Evolutionary conservation across 92 coral and sea anemone genomes (phyloP), one percentile per base, ranked within the genome.

Genomic region (Isaurus tuberculatus): DNA sequence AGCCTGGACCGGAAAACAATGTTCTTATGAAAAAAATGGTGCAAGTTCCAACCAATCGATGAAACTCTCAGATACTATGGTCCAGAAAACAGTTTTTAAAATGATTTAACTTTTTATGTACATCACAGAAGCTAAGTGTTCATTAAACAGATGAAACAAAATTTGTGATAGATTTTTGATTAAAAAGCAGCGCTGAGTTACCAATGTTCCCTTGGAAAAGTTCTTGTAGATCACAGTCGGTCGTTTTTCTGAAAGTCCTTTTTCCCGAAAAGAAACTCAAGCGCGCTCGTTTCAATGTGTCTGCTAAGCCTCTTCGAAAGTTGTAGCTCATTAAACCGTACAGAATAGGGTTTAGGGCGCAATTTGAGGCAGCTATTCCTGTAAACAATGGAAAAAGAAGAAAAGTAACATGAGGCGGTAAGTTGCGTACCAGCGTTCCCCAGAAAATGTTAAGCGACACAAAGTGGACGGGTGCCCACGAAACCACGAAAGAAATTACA

Each of bases 321-420:
- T 91, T 93, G 16, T 89, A 90, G 51, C 97, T 93, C 97, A 93
- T 91, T 72, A 86, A 93, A 57, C 94, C 89, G 79, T 93, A 93
- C 34, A 93, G 61, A 1, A 93, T 32, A 11, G 97, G 97, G 58
- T 93, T 93, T 5, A 85, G 66, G 0, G 97, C 94, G 49, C 97
- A 93, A 71, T 93, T 93, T 25, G 94, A 93, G 60, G 67, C 82
- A 5, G 93, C 91, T 1, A 89, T 65, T 32, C 88, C 79, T 22
- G 30, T 60, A 2, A 91, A 68, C 0, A 91, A 43, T 0, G 97
- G 91, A 16, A 69, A 89, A 3, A 82, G 80, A 15, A 92, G 69
- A 25, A n/a, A 77, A 2, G 29, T 65, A 16, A 27, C 27, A 27
- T 60, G 3, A 4, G 6, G 7, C 25, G 81, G 42, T 19, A 75